These are phyloP conservation scores for Tryphoninae sp. DNA, from an alignment of 2,888 invertebrate species.

Conservation along the genomic window DNA sequence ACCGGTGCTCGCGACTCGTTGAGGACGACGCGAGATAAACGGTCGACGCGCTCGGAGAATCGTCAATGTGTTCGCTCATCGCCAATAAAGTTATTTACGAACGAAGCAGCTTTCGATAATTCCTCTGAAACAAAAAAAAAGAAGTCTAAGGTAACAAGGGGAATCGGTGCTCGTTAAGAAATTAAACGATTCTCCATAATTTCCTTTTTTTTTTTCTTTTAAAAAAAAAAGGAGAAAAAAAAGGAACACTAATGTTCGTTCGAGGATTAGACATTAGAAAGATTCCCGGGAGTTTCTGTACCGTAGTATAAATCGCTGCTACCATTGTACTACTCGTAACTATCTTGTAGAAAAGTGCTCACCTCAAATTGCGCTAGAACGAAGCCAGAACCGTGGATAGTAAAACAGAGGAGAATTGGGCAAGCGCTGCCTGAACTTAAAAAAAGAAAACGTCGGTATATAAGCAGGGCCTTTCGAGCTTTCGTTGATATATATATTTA, in stretches of 20 bases:
- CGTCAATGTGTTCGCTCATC: slow-evolving; percentile 45
- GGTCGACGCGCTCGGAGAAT: slow-evolving; percentile 6
- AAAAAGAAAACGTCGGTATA: not conserved
- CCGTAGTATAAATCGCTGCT: slow-evolving; percentile 42
- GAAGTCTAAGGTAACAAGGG: no score
- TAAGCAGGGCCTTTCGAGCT: slow-evolving; percentile 56
- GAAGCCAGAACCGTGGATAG: slow-evolving; percentile 12
- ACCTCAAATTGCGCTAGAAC: slow-evolving; percentile 36
- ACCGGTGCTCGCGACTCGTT: no score
- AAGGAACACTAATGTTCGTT: slow-evolving; percentile 6
- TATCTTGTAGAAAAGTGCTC: slow-evolving; percentile 53
- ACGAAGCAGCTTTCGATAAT: slow-evolving; percentile 11
- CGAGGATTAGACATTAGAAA: slow-evolving; percentile 29
- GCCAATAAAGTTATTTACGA: slow-evolving; percentile 32
- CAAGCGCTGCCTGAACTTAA: slow-evolving; percentile 15
- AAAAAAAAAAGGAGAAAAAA: no score
- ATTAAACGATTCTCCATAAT: not conserved
- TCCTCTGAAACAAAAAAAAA: not conserved
- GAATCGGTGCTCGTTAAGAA: no score
- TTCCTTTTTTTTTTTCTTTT: no score
- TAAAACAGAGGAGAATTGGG: slow-evolving; percentile 9
- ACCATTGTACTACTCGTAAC: slow-evolving; percentile 34
- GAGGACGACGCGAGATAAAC: not conserved
- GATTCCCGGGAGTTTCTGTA: slow-evolving; percentile 51
- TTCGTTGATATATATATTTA: slow-evolving; percentile 56